These are phyloP conservation scores for Chloroceryle inda DNA, from an alignment of 2,797 vertebrate species.

Conservation along the genomic window DNA sequence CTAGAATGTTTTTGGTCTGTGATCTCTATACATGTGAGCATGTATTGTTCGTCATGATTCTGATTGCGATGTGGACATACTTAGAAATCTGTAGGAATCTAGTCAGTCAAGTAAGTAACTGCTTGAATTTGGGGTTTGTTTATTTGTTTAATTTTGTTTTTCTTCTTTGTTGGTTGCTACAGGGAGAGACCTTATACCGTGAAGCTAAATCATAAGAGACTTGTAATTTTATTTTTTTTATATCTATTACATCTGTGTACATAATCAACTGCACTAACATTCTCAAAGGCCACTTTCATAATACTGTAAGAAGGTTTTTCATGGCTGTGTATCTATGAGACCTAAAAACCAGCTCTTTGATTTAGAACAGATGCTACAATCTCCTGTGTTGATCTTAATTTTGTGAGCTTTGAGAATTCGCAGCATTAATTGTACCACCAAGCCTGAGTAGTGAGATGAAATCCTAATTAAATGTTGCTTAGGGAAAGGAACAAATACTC, in stretches of 20 bases:
- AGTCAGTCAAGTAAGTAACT: neutral
- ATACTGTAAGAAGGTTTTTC: neutral
- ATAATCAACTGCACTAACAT: neutral
- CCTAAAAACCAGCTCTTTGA: neutral
- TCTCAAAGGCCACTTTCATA: neutral
- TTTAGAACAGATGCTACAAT: conserved; percentile 17
- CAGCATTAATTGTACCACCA: neutral
- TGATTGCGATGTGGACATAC: neutral
- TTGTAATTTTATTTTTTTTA: neutral
- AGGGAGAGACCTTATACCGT: neutral
- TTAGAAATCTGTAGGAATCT: neutral
- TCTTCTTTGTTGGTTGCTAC: neutral
- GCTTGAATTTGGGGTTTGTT: neutral
- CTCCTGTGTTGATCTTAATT: neutral
- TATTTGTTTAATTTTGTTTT: no score
- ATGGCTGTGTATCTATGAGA: neutral
- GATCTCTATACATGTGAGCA: neutral
- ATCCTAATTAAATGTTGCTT: neutral
- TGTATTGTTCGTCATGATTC: neutral
- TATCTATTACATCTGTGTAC: neutral
- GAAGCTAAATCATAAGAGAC: neutral
- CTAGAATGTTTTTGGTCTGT: neutral
- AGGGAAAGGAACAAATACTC: neutral
- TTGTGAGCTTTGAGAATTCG: neutral
- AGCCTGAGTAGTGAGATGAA: neutral